These are phyloP conservation scores for Phalacrocorax pelagicus DNA, from an alignment of 2,113 vertebrate species.

Conservation along the genomic window DNA sequence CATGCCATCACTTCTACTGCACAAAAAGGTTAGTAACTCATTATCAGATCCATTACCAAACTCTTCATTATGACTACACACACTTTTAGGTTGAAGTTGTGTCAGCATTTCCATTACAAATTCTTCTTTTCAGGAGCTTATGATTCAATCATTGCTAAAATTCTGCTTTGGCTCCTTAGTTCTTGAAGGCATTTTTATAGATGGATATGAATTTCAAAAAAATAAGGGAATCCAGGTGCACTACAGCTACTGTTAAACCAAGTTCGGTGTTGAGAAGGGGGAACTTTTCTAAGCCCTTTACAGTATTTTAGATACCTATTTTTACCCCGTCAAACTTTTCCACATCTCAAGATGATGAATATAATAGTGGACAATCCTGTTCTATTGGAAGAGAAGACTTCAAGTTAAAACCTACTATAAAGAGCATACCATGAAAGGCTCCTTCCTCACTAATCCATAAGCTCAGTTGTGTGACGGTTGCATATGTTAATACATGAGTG, in stretches of 20 bases:
- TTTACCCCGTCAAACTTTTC: background rate
- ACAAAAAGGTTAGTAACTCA: background rate
- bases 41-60: constrained; percentile 19
- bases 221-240: background rate
- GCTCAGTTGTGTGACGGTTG: background rate
- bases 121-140: background rate
- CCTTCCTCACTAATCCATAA: background rate
- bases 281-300: background rate
- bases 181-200: background rate
- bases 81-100: background rate
- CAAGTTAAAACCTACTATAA: background rate
- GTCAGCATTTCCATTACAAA: constrained; percentile 19
- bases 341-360: background rate
- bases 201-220: background rate
- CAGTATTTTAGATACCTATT: background rate
- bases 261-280: background rate
- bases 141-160: background rate
- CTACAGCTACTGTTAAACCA: background rate
- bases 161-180: background rate
- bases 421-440: background rate
- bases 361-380: background rate
- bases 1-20: background rate
- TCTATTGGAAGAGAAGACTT: background rate
- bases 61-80: background rate
- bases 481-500: background rate